phyloP scores from a whole-genome alignment of 2,888 invertebrate genomes.

The Drepanosiphum platanoidis region DNA sequence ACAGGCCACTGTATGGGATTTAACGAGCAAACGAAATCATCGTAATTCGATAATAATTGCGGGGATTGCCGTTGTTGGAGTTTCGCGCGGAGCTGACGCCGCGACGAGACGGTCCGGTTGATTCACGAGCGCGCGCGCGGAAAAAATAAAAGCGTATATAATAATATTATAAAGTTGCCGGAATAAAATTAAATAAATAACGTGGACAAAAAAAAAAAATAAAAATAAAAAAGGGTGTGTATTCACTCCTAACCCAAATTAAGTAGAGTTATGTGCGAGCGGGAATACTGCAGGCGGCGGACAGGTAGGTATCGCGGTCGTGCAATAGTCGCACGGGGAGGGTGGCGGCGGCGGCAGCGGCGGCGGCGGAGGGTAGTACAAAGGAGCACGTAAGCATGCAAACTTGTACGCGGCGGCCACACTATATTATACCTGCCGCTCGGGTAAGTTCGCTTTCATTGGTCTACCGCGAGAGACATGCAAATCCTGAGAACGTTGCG shows the following conservation, averaged over 20 bases:
- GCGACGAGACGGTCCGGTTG: not conserved
- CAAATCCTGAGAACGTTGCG: conserved; percentile 55
- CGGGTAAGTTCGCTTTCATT: conserved; percentile 51
- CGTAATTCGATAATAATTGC: no score
- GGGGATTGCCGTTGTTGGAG: no score
- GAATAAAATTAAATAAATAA: not conserved
- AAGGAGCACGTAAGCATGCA: conserved; percentile 56
- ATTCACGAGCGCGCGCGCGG: no score
- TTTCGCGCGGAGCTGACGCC: not conserved
- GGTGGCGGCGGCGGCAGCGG: not conserved
- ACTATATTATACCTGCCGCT: not conserved
- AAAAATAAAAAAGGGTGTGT: conserved; percentile 19
- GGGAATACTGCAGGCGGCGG: not conserved
- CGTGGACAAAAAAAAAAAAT: no score
- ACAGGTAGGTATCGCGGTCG: not conserved
- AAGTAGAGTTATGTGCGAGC: conserved; percentile 31
- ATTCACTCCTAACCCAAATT: conserved; percentile 44
- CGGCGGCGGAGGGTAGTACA: not conserved
- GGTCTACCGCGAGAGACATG: conserved; percentile 51
- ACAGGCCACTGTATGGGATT: no score
- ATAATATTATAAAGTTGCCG: not conserved
- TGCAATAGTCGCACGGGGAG: not conserved
- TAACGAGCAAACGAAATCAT: not conserved
- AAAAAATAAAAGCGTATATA: conserved; percentile 6
- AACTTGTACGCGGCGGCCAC: conserved; percentile 25